These are phyloP conservation scores for Meiosimyza platycephala DNA, from an alignment of 2,888 invertebrate genomes.

Conservation along the genomic window DNA sequence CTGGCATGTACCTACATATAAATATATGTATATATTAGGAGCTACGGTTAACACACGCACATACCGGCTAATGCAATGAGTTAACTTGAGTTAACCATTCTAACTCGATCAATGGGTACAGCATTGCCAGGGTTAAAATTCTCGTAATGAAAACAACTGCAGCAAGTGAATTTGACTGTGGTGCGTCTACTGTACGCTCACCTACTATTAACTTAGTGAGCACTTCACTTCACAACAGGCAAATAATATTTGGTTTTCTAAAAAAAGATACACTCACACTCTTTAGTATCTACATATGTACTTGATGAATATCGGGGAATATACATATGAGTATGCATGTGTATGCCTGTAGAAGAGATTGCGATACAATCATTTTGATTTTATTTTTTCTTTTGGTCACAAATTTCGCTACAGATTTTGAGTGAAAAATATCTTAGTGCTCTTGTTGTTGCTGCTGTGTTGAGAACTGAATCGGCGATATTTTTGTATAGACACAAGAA, in stretches of 20 bases:
- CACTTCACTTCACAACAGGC: not conserved
- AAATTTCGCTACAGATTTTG: constrained; percentile 1
- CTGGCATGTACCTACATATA: no score
- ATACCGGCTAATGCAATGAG: not conserved
- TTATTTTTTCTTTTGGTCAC: not conserved
- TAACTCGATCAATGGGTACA: not conserved
- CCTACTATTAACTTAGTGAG: constrained; percentile 8
- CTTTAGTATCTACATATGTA: not conserved
- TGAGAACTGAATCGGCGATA: not conserved
- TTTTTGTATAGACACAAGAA: constrained; percentile 7
- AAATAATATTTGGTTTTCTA: constrained; percentile 2
- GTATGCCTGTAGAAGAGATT: constrained; percentile 15
- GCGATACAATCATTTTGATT: not conserved
- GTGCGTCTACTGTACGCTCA: constrained; percentile 3
- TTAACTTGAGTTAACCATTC: not conserved
- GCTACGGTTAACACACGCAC: not conserved
- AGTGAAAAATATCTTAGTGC: not conserved
- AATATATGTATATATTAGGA: not conserved
- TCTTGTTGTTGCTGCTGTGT: no score
- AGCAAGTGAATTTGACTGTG: constrained; percentile 13
- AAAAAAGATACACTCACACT: constrained; percentile 18
- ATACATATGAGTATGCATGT: not conserved
- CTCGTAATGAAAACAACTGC: not conserved
- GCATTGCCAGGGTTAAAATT: constrained; percentile 2
- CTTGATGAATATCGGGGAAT: not conserved